A percentile compares a stretch with the other conserved stretches of the same genome.
Evolutionary conservation across 2,113 vertebrate genomes (phyloP).

Genomic region (rat (Rattus norvegicus)): GRCr8 NC_086025.1:59327501-59328000

Average conservation of each 20-base stretch:
- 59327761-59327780: neutral
- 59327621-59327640: conserved; percentile 11
- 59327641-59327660: neutral
- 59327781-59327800: neutral
- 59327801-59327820: neutral
- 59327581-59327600: neutral
- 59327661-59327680: neutral
- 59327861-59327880: neutral
- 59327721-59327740: neutral
- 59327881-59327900: neutral
- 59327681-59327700: neutral
- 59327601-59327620: neutral
- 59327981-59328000: neutral
- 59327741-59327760: neutral
- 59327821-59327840: neutral
- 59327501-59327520: neutral
- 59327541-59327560: neutral
- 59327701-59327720: neutral
- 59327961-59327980: neutral
- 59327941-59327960: neutral
- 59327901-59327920: neutral
- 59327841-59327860: neutral
- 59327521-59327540: neutral
- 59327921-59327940: neutral
- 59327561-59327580: neutral